Evolutionary conservation across 2,888 invertebrate species (phyloP), one percentile per base, ranked within the genome.

Genomic region (Drosophila algonquin): DNA sequence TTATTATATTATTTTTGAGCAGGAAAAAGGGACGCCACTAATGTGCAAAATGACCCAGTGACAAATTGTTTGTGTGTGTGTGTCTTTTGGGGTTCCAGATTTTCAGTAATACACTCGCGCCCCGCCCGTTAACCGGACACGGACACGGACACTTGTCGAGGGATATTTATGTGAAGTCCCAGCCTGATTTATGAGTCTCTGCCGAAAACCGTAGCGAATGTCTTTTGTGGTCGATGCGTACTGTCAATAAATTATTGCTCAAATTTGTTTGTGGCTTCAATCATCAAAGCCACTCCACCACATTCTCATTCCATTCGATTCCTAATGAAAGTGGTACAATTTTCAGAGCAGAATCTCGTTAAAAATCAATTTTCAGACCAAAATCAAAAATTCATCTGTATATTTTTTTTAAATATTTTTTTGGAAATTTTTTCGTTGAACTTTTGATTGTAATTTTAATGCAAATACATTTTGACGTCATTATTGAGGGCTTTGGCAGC

Each of bases 241-340:
- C 30, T 30, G 7, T 84, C 84, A 63, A 87, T 82, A 82, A 82
- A 84, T 82, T 87, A 87, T 82, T 87, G 84, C 78, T 68, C 76
- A 74, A 70, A 68, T 56, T 67, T 44, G 50, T 16, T n/a, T 18
- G 24, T 16, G 24, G 50, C 50, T 5, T 18, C 3, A 18, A 32
- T 44, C 32, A 24, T 54, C 44, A 48, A 54, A 35, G 48, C 48
- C 8, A 24, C 40, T 18, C 21, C 18, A 18, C 18, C 18, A 18
- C 18, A 14, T 44, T 50, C 7, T 48, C 35, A 18, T 24, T n/a
- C 54, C 18, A 56, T 54, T 18, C 21, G 3, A 68, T 58, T 24
- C 27, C 6, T 58, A 56, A 62, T 63, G 68, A 53, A 14, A 14
- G n/a, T 2, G 2, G n/a, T 14, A 40, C 0, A 40, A 14, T 40